These are phyloP conservation scores for Pseudorhiza aurosa DNA, from an alignment of 30 jellyfish, hydroid and myxozoan genomes.

Conservation along the genomic window DNA sequence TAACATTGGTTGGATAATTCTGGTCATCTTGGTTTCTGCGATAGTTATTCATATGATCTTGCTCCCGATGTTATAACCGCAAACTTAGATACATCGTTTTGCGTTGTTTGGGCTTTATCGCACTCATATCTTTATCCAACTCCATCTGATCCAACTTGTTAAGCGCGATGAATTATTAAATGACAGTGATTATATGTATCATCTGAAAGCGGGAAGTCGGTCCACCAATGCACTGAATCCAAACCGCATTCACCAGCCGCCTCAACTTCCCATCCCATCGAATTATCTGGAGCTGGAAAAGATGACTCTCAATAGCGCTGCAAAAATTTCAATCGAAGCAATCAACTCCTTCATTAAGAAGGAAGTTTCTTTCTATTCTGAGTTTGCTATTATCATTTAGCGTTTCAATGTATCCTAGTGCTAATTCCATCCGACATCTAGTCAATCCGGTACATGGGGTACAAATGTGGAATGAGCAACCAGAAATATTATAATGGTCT, in stretches of 20 bases:
- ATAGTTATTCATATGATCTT: too few species aligned
- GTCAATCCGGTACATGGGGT: too few species aligned
- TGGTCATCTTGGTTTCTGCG: too few species aligned
- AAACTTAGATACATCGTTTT: not conserved
- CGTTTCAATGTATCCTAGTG: not conserved
- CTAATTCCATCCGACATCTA: not conserved
- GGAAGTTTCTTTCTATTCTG: too few species aligned
- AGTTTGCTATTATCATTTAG: not conserved
- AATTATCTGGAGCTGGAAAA: conserved; percentile 8
- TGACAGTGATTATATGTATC: not conserved
- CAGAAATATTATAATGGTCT: too few species aligned
- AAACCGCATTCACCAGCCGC: not conserved
- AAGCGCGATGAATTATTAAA: not conserved
- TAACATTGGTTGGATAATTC: too few species aligned
- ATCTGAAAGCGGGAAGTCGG: not conserved
- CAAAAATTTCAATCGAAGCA: too few species aligned
- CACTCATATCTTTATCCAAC: not conserved
- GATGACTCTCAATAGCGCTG: too few species aligned
- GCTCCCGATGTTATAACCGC: not conserved
- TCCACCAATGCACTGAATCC: not conserved
- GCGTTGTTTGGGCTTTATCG: not conserved
- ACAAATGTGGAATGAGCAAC: too few species aligned
- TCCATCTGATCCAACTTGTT: not conserved
- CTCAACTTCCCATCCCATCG: not conserved
- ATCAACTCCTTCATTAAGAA: too few species aligned